Percentiles rank a stretch among this genome's conserved stretches.
These are phyloP conservation scores for Synergus itoensis DNA, from an alignment of 2,888 invertebrate genomes.

Conservation along the genomic window DNA sequence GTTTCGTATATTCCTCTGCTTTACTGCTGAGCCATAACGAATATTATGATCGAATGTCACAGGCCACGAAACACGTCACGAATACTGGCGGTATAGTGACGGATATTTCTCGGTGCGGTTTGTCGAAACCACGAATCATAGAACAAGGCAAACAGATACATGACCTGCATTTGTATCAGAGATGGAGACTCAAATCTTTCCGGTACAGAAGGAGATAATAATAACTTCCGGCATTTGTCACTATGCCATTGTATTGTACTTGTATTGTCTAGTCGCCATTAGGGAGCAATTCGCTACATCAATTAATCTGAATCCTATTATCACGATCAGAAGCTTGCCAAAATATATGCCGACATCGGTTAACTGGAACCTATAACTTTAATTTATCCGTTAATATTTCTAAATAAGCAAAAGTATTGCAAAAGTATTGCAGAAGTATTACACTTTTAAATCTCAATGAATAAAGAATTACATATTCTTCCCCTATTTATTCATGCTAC, in stretches of 20 bases:
- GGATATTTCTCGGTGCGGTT: constrained; percentile 60
- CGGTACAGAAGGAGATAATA: background rate
- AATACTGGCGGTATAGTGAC: constrained; percentile 55
- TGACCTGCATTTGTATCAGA: constrained; percentile 60
- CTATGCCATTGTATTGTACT: background rate
- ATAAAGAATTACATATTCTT: background rate
- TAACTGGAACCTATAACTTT: background rate
- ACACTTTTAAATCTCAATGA: background rate
- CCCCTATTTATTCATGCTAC: background rate
- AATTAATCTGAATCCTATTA: background rate
- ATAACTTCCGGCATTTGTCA: constrained; percentile 15
- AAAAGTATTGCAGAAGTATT: no score
- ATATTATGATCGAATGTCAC: constrained; percentile 57
- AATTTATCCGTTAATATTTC: no score
- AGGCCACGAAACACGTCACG: constrained; percentile 55
- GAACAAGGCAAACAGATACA: constrained; percentile 64
- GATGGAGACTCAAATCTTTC: constrained; percentile 43
- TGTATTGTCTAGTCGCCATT: background rate
- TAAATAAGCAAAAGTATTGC: no score
- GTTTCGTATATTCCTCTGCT: constrained; percentile 51
- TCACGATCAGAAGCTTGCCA: background rate
- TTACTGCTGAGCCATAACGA: constrained; percentile 48
- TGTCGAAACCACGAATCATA: constrained; percentile 66
- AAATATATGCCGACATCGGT: background rate
- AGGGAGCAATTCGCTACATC: background rate